Evolutionary conservation across 2,113 vertebrate species (phyloP).

Genomic region (Psammodynastes pulverulentus): DNA sequence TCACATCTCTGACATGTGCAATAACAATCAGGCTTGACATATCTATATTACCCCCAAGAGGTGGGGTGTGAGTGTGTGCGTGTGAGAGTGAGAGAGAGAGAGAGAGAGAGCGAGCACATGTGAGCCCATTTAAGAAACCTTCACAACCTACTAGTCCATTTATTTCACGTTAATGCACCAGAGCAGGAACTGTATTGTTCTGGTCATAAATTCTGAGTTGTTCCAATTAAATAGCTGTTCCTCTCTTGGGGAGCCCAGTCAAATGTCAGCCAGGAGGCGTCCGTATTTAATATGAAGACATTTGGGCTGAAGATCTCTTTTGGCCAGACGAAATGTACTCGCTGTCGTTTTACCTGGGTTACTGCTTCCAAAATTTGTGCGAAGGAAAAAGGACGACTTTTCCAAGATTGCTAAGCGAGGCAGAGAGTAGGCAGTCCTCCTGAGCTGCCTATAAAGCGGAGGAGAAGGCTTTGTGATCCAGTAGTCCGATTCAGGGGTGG

Average conservation of each 20-base stretch:
- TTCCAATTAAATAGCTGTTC: neutral
- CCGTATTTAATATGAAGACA: neutral
- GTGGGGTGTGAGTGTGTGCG: neutral
- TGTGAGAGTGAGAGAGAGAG: neutral
- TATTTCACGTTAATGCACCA: neutral
- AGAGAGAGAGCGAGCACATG: neutral
- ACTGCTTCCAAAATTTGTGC: no score
- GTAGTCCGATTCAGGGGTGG: no score
- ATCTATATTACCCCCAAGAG: constrained; percentile 55
- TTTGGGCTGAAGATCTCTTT: neutral
- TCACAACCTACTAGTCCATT: neutral
- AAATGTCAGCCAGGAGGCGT: neutral
- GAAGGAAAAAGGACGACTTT: neutral
- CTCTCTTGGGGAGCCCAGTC: neutral
- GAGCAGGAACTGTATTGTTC: neutral
- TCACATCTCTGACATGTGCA: constrained; percentile 65
- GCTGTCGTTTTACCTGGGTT: neutral
- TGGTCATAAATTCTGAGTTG: neutral
- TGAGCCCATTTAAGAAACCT: neutral
- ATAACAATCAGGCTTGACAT: constrained; percentile 66
- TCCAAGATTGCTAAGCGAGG: neutral
- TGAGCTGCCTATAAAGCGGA: neutral
- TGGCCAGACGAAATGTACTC: neutral
- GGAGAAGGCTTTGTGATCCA: neutral
- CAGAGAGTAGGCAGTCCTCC: no score